Base-by-base conservation (phyloP, 2,888 invertebrate genomes). In the Proisotoma minuta region DNA sequence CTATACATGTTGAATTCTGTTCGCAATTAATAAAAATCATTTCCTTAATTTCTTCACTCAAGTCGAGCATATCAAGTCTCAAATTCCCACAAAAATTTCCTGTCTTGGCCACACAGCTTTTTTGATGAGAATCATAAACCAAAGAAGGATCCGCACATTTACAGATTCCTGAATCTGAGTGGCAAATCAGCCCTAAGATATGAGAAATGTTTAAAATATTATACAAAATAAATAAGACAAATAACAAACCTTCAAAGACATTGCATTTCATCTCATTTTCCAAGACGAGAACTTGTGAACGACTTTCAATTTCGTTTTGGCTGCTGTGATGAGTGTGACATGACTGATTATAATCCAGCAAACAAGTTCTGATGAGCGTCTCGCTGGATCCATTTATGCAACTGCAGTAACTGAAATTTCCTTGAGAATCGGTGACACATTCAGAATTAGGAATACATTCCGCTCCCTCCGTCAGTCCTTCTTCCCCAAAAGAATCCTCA, bases 131-230 rank as follows among this genome's bases (percentile, higher is more conserved):
- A 48, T 65, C 63, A 27, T 68, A 65, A 28, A 61, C 52, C 39
- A 68, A 53, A 23, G 28, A 27, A 27, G 65, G 62, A 50, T 68
- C 68, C 3, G 62, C 62, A 53, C 68, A 68, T 26, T 54, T 48
- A 60, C 68, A 68, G 18, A 26, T 59, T 20, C 53, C 65, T 4
- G 29, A 48, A 20, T 65, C 65, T 52, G 43, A 57, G 18, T 54
- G 43, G 39, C 68, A 68, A 40, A 60, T 58, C 43, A 68, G 57
- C n/a, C n/a, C n/a, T n/a, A n/a, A n/a, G n/a, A n/a, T n/a, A n/a
- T n/a, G n/a, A n/a, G n/a, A n/a, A n/a, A n/a, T n/a, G n/a, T n/a
- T n/a, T n/a, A n/a, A n/a, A n/a, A n/a, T n/a, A n/a, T n/a, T n/a
- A n/a, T n/a, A n/a, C n/a, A n/a, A n/a, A n/a, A n/a, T n/a, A n/a